Conservation (phyloP, 2,113 vertebrate species). For the Mungos mungo region DNA sequence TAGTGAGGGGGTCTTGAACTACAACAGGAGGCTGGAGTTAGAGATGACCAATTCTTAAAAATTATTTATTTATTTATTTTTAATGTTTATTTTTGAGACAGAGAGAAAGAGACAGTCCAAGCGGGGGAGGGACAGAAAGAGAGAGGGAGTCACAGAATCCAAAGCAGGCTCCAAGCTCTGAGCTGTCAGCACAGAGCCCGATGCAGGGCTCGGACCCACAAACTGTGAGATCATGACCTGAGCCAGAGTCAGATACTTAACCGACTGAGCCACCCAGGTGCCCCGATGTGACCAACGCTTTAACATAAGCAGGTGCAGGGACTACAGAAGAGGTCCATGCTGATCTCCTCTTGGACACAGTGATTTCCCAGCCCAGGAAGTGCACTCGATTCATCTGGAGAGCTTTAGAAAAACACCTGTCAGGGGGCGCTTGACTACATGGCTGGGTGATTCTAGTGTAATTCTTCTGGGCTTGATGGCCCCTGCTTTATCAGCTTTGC, state of each 20-base stretch:
- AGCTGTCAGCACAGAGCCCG: too few species aligned
- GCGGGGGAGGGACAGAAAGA: too few species aligned
- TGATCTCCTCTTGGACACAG: neutral
- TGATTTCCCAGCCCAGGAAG: neutral
- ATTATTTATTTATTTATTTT: too few species aligned
- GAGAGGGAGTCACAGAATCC: too few species aligned
- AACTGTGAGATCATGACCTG: too few species aligned
- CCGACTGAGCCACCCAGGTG: too few species aligned
- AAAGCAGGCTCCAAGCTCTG: too few species aligned
- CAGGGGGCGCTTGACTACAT: neutral
- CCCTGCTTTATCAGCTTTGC: neutral
- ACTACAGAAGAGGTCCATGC: neutral
- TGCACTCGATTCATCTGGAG: neutral
- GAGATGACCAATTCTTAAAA: neutral
- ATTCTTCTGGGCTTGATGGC: neutral
- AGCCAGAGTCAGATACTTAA: too few species aligned
- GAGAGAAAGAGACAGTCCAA: too few species aligned
- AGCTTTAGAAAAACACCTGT: conserved; percentile 5
- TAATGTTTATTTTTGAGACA: too few species aligned
- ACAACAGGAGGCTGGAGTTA: neutral
- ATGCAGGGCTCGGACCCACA: too few species aligned
- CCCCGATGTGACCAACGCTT: neutral
- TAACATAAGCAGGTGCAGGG: neutral
- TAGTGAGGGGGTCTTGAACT: neutral
- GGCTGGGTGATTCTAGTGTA: neutral